These are phyloP conservation scores for Volucella zonaria DNA, from an alignment of 2,888 invertebrate species.

Conservation along the genomic window DNA sequence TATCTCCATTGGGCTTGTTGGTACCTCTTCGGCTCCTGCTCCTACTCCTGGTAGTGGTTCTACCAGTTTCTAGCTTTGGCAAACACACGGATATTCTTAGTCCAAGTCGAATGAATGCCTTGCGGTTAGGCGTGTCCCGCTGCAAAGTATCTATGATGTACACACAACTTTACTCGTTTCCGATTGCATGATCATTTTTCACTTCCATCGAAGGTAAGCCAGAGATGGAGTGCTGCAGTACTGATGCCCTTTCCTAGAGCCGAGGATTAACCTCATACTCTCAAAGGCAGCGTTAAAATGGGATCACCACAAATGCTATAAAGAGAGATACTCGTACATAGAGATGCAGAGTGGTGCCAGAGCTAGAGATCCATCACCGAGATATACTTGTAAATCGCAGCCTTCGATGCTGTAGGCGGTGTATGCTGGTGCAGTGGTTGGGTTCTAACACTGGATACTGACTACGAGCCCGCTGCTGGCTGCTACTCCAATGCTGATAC, in stretches of 20 bases:
- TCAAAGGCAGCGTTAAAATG: constrained; percentile 66
- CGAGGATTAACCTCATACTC: constrained; percentile 5
- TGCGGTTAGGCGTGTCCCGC: constrained; percentile 80
- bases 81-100: constrained; percentile 26
- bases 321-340: constrained; percentile 33
- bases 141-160: constrained; percentile 48
- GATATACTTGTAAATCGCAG: constrained; percentile 72
- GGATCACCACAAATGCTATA: constrained; percentile 45
- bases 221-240: constrained; percentile 19
- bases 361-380: constrained; percentile 70
- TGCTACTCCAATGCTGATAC: constrained; percentile 26
- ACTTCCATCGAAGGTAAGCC: constrained; percentile 68
- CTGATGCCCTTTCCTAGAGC: constrained; percentile 56
- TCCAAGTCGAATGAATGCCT: constrained; percentile 74
- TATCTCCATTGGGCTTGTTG: constrained; percentile 60
- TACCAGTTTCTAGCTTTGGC: constrained; percentile 25
- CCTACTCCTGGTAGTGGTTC: not conserved
- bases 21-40: constrained; percentile 35
- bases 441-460: no score
- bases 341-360: constrained; percentile 62
- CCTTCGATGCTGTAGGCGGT: constrained; percentile 71
- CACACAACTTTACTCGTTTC: constrained; percentile 42
- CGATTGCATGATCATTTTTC: constrained; percentile 71
- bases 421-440: not conserved
- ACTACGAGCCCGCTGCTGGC: not conserved